Evolutionary conservation across 2,888 invertebrate species (phyloP), one percentile per base, ranked within the genome.

Genomic region (Aleiodes testaceus): DNA sequence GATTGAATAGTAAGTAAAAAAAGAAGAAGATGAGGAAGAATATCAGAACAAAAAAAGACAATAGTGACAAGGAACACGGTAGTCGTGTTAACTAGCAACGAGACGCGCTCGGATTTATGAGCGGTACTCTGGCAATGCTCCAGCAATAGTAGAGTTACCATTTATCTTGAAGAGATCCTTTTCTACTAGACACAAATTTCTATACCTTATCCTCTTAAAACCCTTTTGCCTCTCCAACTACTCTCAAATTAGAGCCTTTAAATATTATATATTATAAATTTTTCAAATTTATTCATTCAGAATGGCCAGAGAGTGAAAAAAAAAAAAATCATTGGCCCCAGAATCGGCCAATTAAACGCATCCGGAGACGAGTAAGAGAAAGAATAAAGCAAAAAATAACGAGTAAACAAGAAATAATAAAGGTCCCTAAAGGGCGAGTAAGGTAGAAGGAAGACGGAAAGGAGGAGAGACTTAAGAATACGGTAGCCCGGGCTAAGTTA

Each of bases 401-500:
- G 75, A 75, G 77, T 75, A 77, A 79, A 78, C 72, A 79, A 79
- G 75, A 79, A 79, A 79, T 79, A 78, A 78, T 78, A 79, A 76
- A 79, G 77, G 77, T 75, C 72, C 61, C 72, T 67, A 72, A 49
- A 64, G 59, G 18, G 49, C 22, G 53, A 68, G 66, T 14, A 50
- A 50, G 69, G 52, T 14, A 63, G 42, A 14, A 36, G 45, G 47
- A 47, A 55, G 69, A 52, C 49, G 76, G 73, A 61, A 55, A 67
- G 70, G 5, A 70, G 76, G 74, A 69, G 70, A 70, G 78, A 75
- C 79, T 81, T 77, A 79, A 81, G 81, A 84, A 85, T 84, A 85
- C 84, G 78, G 83, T 84, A 84, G 85, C 85, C 68, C 76, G 78
- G 77, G 78, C 80, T 82, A 84, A 84, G 82, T 84, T 85, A 83